Conservation (phyloP, 2,797 vertebrate genomes). For the Cygnus olor region DNA sequence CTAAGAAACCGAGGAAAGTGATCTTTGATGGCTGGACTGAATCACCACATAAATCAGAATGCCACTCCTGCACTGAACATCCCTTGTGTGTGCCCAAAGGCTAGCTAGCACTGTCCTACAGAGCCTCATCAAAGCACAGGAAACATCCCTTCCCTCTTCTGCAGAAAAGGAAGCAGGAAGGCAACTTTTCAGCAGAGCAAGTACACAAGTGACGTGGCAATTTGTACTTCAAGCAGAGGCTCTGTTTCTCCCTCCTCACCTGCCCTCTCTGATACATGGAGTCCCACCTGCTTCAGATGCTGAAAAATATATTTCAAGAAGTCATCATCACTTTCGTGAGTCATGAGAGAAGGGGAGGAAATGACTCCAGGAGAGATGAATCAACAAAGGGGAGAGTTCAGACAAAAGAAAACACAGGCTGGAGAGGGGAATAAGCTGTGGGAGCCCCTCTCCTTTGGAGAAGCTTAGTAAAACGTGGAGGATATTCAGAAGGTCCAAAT, state of each 20-base stretch:
- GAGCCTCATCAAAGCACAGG: background rate
- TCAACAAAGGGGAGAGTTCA: constrained; percentile 29
- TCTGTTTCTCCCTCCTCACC: constrained; percentile 16
- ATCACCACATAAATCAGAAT: background rate
- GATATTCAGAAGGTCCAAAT: background rate
- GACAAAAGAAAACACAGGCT: constrained; percentile 9
- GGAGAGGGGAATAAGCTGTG: background rate
- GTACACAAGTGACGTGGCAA: background rate
- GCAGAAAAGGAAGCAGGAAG: background rate
- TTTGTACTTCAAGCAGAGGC: background rate
- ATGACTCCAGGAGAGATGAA: constrained; percentile 38
- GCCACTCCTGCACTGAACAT: accelerated
- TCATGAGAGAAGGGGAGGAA: constrained; percentile 47
- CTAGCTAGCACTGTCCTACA: background rate
- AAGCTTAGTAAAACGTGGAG: background rate
- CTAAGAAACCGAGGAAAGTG: background rate
- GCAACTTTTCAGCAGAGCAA: background rate
- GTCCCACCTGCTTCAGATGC: constrained; percentile 39
- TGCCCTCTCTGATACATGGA: background rate
- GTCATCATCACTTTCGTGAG: constrained; percentile 19
- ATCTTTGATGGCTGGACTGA: constrained; percentile 13
- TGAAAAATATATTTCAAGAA: constrained; percentile 40
- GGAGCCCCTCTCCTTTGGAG: background rate
- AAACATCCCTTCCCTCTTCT: background rate
- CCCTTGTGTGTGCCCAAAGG: background rate